A percentile compares a stretch with the other conserved stretches of the same genome.
phyloP scores from a whole-genome alignment of 2,113 vertebrate species.

The Myiagra hebetior region DNA sequence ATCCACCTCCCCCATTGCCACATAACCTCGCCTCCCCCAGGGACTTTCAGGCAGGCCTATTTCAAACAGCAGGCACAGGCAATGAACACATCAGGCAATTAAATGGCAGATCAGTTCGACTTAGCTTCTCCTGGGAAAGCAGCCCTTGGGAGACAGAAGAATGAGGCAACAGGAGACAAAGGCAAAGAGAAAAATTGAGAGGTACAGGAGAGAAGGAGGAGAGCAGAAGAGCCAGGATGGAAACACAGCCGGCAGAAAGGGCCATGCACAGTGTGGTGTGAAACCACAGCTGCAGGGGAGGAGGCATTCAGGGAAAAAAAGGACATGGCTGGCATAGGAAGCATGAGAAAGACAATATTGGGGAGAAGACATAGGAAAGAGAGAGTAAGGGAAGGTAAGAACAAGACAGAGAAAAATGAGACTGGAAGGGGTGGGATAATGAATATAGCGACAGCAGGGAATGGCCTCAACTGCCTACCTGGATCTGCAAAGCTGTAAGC shows the following conservation, averaged over 20 bases:
- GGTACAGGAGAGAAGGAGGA: neutral
- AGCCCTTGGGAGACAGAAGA: constrained; percentile 47
- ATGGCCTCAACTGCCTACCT: neutral
- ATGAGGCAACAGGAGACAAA: constrained; percentile 9
- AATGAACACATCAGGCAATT: constrained; percentile 66
- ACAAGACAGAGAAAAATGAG: neutral
- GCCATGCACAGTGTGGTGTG: accelerated
- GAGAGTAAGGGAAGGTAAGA: neutral
- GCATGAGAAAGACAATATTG: neutral
- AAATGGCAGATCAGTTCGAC: constrained; percentile 67
- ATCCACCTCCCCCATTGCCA: neutral
- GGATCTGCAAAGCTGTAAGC: neutral
- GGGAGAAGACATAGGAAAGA: neutral
- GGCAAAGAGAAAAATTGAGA: neutral
- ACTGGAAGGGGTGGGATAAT: neutral
- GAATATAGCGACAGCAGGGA: neutral
- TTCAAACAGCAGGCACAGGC: constrained; percentile 49
- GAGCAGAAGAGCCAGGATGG: neutral
- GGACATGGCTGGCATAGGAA: neutral
- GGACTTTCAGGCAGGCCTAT: constrained; percentile 39
- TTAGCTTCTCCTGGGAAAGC: constrained; percentile 63
- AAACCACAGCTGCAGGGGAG: neutral
- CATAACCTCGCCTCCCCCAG: constrained; percentile 9
- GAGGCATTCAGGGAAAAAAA: neutral
- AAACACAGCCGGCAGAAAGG: neutral